Base-by-base conservation (phyloP, 1,140 invertebrate genomes). In the Heliconius eleuchia region DNA sequence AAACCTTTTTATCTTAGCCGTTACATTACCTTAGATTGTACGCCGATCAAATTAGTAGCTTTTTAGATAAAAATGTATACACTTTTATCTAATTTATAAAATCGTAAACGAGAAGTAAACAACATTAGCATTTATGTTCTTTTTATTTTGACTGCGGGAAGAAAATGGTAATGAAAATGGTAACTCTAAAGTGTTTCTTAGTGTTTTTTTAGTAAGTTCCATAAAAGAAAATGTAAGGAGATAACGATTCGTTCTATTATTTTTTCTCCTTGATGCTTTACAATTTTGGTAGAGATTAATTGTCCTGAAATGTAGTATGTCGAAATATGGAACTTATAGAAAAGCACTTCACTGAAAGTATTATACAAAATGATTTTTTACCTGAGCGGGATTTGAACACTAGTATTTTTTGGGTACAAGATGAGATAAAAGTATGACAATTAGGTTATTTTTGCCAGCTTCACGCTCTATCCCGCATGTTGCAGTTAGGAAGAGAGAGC, bases 11-110 rank as follows among this genome's bases (percentile, higher is more conserved):
- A 19, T 76, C 60, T 66, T 42, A 79, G 78, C 52, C 34, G 34
- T 71, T 71, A 57, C 80, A 39, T 76, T 80, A 79, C 60, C 71
- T 73, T 70, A 80, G 77, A 82, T 86, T 86, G 87, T 86, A 88
- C 86, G 83, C 42, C 83, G 82, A 87, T 88, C 77, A 83, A 89
- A 89, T 89, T 88, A 84, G 81, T 81, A 78, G 78, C 83, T 80
- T 83, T 77, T 78, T 82, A 74, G 30, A 34, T 82, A 71, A 77
- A 80, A 70, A 74, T 80, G 74, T 79, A 78, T 76, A 30, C 60
- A 81, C 19, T 81, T 78, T 76, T 52, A 42, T 71, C 23, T 60
- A 76, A 80, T 75, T 71, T 76, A 76, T 72, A 23, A 76, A 80
- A 73, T 66, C 18, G 74, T 39, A 18, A 70, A 76, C 60, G 60